Percentiles rank a stretch among this genome's conserved stretches.
Conservation (phyloP, 2,888 invertebrate species). For the Tortricodes alternella region DNA sequence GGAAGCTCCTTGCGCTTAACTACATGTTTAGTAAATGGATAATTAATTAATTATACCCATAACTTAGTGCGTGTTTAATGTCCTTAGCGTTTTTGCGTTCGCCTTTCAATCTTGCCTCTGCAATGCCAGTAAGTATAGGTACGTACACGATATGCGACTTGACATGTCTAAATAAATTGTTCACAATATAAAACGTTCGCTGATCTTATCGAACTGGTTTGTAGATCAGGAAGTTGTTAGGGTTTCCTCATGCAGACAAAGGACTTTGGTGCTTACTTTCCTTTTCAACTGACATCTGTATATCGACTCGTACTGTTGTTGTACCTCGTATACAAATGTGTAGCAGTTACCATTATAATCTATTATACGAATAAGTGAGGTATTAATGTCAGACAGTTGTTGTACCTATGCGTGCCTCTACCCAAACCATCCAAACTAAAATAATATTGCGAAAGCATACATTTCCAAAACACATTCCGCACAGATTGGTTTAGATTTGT, state of each 20-base stretch:
- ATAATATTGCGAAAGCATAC: neutral
- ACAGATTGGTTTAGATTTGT: slow-evolving; percentile 1
- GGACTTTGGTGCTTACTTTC: neutral
- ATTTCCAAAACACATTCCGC: neutral
- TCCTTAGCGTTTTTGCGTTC: slow-evolving; percentile 39
- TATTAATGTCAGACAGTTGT: no score
- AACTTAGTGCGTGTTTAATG: slow-evolving; percentile 35
- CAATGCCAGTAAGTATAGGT: slow-evolving; percentile 22
- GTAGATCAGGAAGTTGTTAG: slow-evolving; percentile 11
- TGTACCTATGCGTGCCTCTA: no score
- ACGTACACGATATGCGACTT: slow-evolving; percentile 3
- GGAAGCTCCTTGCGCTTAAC: slow-evolving; percentile 13
- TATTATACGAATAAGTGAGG: no score
- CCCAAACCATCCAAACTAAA: neutral
- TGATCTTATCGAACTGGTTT: slow-evolving; percentile 24
- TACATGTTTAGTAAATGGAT: slow-evolving; percentile 17
- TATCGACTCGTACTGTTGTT: neutral
- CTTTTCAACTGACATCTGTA: neutral
- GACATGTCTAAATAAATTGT: slow-evolving; percentile 10
- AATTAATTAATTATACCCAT: slow-evolving; percentile 2
- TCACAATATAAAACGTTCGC: slow-evolving; percentile 4
- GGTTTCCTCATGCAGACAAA: neutral
- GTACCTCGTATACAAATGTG: neutral
- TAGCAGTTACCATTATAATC: no score
- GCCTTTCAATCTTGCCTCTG: slow-evolving; percentile 39